phyloP scores from a whole-genome alignment of 2,888 invertebrate species.

The Alviniconcha strummeri region DNA sequence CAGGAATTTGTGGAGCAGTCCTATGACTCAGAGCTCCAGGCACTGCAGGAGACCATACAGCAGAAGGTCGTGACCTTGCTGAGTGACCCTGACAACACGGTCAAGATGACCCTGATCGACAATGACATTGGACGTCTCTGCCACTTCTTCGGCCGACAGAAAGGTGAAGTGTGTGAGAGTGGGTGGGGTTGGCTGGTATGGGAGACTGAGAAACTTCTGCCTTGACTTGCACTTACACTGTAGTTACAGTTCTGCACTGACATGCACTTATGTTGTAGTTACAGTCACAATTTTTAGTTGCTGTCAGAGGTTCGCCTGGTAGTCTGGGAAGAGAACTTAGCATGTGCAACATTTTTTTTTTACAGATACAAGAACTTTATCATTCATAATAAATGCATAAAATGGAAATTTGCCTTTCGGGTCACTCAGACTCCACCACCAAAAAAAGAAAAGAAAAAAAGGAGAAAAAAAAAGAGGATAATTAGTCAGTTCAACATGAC shows the following conservation, averaged over 20 bases:
- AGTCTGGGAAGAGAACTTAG: too few species aligned
- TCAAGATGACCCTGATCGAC: slow-evolving; percentile 92
- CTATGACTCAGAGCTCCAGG: slow-evolving; percentile 83
- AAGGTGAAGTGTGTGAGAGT: slow-evolving; percentile 78
- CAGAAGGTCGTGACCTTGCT: slow-evolving; percentile 90
- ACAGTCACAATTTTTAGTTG: slow-evolving; percentile 40
- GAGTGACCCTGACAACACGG: slow-evolving; percentile 91
- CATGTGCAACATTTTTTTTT: too few species aligned
- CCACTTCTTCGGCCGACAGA: slow-evolving; percentile 95
- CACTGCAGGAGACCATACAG: slow-evolving; percentile 92
- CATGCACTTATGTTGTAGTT: neutral
- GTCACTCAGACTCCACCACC: too few species aligned
- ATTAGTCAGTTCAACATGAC: too few species aligned
- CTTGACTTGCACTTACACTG: too few species aligned
- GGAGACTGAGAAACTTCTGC: neutral
- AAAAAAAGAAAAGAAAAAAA: too few species aligned
- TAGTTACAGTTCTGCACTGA: too few species aligned
- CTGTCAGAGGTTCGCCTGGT: neutral
- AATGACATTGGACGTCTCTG: slow-evolving; percentile 93
- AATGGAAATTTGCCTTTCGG: too few species aligned
- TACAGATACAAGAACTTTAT: too few species aligned
- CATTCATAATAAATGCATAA: too few species aligned
- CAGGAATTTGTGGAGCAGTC: slow-evolving; percentile 53
- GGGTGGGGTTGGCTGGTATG: neutral
- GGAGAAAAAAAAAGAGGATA: too few species aligned